Conservation (phyloP, 2,113 vertebrate species). For the Bos indicus region DNA sequence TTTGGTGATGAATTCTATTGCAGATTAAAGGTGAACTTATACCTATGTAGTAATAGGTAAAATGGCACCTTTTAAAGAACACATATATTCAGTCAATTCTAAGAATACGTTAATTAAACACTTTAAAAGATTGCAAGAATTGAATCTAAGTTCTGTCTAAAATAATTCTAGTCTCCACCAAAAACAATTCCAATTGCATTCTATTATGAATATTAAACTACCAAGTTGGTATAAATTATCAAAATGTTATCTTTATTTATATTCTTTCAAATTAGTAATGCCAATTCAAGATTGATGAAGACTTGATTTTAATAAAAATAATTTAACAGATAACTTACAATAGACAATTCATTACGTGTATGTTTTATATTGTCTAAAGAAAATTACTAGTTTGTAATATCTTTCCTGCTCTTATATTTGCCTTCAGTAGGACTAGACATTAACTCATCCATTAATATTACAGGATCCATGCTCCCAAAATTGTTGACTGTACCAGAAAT, state of each 20-base stretch:
- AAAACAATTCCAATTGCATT: background rate
- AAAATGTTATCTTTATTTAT: background rate
- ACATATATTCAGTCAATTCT: background rate
- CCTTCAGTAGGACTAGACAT: background rate
- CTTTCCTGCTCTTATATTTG: background rate
- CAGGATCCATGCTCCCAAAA: background rate
- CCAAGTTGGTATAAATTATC: background rate
- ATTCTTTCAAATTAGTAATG: background rate
- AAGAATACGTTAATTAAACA: background rate
- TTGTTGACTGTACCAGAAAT: background rate
- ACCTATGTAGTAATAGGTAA: background rate
- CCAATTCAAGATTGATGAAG: background rate
- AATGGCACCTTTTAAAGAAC: background rate
- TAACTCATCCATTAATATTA: background rate
- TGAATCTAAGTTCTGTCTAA: background rate
- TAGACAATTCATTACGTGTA: background rate
- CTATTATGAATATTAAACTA: background rate
- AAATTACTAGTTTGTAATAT: background rate
- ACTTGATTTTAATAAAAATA: background rate
- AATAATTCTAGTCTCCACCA: background rate
- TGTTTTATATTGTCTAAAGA: background rate
- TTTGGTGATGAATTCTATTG: background rate
- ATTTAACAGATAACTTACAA: background rate
- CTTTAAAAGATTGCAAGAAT: background rate
- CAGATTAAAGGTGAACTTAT: background rate